Evolutionary conservation across 2,113 vertebrate species (phyloP).

Genomic region (Psephotus haematonotus): DNA sequence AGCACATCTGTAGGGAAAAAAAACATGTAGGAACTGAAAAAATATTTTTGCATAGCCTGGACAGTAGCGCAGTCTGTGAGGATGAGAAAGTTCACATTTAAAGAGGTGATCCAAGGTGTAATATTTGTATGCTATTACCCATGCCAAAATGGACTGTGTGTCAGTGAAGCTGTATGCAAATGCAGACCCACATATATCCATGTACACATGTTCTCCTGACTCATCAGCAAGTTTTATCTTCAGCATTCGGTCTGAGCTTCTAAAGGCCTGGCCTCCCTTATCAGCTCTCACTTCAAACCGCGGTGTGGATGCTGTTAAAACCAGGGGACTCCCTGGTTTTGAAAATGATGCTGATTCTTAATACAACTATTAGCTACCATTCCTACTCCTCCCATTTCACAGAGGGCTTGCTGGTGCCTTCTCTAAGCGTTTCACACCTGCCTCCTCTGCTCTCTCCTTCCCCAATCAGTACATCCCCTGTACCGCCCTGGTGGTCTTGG

Average conservation of each 20-base stretch:
- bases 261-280: background rate
- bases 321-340: background rate
- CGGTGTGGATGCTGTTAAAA: background rate
- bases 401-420: background rate
- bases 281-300: background rate
- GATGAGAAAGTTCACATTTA: background rate
- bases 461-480: background rate
- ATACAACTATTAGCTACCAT: background rate
- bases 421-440: background rate
- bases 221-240: background rate
- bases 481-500: background rate
- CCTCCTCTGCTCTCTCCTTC: background rate
- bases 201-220: background rate
- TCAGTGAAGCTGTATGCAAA: background rate
- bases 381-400: background rate
- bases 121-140: background rate
- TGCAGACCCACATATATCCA: background rate
- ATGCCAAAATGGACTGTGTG: fast-evolving
- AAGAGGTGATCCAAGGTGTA: background rate
- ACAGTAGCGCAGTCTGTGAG: background rate
- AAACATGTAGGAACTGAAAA: background rate
- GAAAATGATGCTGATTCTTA: background rate
- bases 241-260: background rate
- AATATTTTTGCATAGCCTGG: background rate
- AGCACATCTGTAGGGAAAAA: background rate